A percentile compares a stretch with the other conserved stretches of the same genome.
These are phyloP conservation scores for Drosophila colorata DNA, from an alignment of 2,888 invertebrate genomes.

Conservation along the genomic window DNA sequence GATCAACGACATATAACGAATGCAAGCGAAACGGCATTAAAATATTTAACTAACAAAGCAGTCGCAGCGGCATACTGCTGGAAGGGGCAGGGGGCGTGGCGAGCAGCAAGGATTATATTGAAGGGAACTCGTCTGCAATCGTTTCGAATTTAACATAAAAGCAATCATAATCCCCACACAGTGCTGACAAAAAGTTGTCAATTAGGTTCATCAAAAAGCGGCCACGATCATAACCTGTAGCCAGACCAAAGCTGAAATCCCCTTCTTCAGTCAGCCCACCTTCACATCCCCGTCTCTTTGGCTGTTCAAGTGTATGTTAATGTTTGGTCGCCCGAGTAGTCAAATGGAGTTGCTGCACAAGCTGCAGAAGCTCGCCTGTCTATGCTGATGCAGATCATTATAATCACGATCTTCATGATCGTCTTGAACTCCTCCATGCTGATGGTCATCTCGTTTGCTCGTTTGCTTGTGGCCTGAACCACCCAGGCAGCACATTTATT, in stretches of 20 bases:
- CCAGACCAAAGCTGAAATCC: neutral
- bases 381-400: constrained; percentile 31
- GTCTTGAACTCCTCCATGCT: neutral
- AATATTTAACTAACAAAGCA: constrained; percentile 75
- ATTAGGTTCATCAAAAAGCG: constrained; percentile 77
- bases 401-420: constrained; percentile 11
- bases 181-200: constrained; percentile 82
- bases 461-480: constrained; percentile 43
- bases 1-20: constrained; percentile 63
- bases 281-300: neutral
- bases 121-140: constrained; percentile 22
- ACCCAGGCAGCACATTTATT: constrained; percentile 78
- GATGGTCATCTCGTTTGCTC: constrained; percentile 28
- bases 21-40: constrained; percentile 41
- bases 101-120: neutral
- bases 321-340: constrained; percentile 64
- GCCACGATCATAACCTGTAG: constrained; percentile 37
- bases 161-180: constrained; percentile 82
- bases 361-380: constrained; percentile 23
- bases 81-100: neutral
- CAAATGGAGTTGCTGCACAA: constrained; percentile 56
- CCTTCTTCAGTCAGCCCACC: neutral
- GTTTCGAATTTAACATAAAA: constrained; percentile 76
- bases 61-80: constrained; percentile 6
- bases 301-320: constrained; percentile 61